Conservation (phyloP, 2,797 vertebrate species). For the Notoglanidium macrostoma region DNA sequence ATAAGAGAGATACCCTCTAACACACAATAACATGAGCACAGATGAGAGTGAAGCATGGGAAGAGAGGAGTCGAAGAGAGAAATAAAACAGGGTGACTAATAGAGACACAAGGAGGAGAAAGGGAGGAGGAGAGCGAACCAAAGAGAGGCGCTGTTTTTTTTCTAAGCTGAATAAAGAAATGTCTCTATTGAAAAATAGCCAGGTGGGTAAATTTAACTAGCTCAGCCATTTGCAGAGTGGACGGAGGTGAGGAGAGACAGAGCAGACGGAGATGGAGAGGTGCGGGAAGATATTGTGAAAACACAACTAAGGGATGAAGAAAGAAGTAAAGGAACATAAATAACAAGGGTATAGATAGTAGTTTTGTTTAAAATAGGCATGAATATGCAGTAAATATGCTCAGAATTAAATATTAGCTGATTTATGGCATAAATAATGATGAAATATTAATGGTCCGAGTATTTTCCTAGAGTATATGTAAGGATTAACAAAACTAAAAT, state of each 20-base stretch:
- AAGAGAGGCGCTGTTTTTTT: constrained; percentile 39
- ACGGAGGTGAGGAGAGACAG: constrained; percentile 45
- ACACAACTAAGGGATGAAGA: not conserved
- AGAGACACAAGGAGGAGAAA: constrained; percentile 44
- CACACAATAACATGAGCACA: constrained; percentile 72
- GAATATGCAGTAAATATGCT: not conserved
- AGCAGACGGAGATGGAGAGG: constrained; percentile 21
- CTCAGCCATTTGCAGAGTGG: constrained; percentile 71
- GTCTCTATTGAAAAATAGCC: constrained; percentile 73
- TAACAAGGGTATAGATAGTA: not conserved
- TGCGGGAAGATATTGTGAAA: constrained; percentile 6
- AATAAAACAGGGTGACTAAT: constrained; percentile 55
- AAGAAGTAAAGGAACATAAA: not conserved
- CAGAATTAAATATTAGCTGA: not conserved
- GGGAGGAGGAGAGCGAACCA: constrained; percentile 54
- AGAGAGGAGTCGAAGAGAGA: constrained; percentile 41
- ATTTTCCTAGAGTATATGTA: not conserved
- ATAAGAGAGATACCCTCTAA: constrained; percentile 70
- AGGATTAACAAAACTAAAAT: not conserved
- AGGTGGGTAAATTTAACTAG: constrained; percentile 70
- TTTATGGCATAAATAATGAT: not conserved
- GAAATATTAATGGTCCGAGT: not conserved
- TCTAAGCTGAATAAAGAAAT: constrained; percentile 64
- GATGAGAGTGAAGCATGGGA: constrained; percentile 60
- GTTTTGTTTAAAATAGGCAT: not conserved